phyloP scores from a whole-genome alignment of 2,113 vertebrate species.

The Acanthisitta chloris region DNA sequence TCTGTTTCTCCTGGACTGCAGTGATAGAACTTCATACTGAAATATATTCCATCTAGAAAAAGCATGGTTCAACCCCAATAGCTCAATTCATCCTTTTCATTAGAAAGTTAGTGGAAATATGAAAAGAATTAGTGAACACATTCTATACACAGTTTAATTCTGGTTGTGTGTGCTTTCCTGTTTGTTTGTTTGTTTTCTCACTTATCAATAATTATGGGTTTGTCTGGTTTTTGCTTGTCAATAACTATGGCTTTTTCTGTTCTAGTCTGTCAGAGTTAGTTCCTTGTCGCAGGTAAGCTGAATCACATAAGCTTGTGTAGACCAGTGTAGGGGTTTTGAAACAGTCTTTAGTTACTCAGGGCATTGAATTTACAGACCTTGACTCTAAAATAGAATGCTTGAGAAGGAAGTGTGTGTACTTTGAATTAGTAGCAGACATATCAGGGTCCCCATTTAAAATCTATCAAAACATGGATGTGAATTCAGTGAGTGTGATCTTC shows the following conservation, averaged over 20 bases:
- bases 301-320: not conserved
- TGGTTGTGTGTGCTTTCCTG: not conserved
- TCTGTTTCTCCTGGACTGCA: not conserved
- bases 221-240: not conserved
- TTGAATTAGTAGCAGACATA: not conserved
- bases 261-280: not conserved
- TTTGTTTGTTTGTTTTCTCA: not conserved
- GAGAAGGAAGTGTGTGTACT: not conserved
- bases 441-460: not conserved
- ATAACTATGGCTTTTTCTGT: not conserved
- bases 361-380: not conserved
- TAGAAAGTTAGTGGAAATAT: not conserved
- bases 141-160: not conserved
- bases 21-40: not conserved
- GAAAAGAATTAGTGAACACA: not conserved
- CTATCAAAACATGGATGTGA: not conserved
- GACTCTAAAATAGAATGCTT: not conserved
- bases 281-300: not conserved
- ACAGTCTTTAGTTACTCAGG: not conserved
- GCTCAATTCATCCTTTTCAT: not conserved
- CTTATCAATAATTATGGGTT: not conserved
- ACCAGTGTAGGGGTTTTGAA: not conserved
- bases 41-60: not conserved
- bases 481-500: not conserved
- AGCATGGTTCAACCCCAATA: not conserved